These are phyloP conservation scores for Mus pahari DNA, from an alignment of 2,113 vertebrate genomes.

Conservation along the genomic window DNA sequence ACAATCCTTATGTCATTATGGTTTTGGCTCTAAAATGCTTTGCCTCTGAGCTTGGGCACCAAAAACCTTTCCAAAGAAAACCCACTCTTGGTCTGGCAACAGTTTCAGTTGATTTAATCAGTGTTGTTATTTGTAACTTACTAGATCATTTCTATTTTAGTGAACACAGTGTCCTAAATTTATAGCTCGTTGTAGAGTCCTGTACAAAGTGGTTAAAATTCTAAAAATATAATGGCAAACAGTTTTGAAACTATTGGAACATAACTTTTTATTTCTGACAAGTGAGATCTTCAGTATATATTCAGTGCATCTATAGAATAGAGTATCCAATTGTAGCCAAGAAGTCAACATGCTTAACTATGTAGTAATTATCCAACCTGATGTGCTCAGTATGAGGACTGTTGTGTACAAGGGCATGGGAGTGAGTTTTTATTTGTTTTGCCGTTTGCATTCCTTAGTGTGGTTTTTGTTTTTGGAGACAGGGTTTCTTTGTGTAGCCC, in stretches of 20 bases:
- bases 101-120: neutral
- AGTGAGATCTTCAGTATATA: neutral
- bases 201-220: slow-evolving; percentile 26
- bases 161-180: slow-evolving; percentile 20
- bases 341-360: neutral
- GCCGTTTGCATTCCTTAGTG: neutral
- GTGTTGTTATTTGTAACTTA: neutral
- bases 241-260: slow-evolving; percentile 53
- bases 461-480: neutral
- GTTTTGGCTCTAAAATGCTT: neutral
- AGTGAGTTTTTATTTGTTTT: neutral
- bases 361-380: neutral
- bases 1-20: too few species aligned
- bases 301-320: neutral
- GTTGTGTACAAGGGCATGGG: neutral
- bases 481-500: neutral
- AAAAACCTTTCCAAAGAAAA: neutral
- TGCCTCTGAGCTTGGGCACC: neutral
- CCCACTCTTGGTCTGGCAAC: neutral
- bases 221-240: slow-evolving; percentile 13
- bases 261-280: neutral
- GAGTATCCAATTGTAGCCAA: neutral
- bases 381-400: neutral
- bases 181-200: slow-evolving; percentile 35
- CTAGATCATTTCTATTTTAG: neutral